Evolutionary conservation across 2,888 invertebrate species (phyloP).

Genomic region (Pandemis heparana): DNA sequence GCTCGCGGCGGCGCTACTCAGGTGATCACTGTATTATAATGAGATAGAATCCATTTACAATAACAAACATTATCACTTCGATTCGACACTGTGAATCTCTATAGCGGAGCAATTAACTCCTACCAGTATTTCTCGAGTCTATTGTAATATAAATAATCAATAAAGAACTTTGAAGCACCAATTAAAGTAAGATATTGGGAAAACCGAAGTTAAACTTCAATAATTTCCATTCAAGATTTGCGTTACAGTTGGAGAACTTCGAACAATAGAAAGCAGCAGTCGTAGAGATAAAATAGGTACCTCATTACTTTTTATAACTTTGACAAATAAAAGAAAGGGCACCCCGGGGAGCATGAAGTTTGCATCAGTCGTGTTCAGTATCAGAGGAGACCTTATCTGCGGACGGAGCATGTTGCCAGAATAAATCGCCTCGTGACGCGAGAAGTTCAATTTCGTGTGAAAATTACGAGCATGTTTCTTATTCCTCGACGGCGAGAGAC

Average conservation of each 20-base stretch:
- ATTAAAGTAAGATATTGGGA: slow-evolving; percentile 16
- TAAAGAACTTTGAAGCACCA: slow-evolving; percentile 14
- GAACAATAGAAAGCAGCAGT: slow-evolving; percentile 65
- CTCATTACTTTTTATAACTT: slow-evolving; percentile 78
- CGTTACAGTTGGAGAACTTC: slow-evolving; percentile 56
- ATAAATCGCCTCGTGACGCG: slow-evolving; percentile 71
- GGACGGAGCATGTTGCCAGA: slow-evolving; percentile 67
- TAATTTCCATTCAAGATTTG: slow-evolving; percentile 43
- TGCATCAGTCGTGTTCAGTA: slow-evolving; percentile 63
- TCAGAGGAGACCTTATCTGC: slow-evolving; percentile 65
- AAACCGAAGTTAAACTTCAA: slow-evolving; percentile 40
- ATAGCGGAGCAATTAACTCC: slow-evolving; percentile 5
- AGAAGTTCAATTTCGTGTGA: slow-evolving; percentile 75
- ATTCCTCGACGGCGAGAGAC: slow-evolving; percentile 54
- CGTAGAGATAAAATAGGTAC: slow-evolving; percentile 67
- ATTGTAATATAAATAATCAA: slow-evolving; percentile 21
- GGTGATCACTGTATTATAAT: slow-evolving; percentile 20
- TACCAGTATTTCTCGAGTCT: neutral
- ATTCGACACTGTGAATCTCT: neutral
- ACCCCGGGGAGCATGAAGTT: slow-evolving; percentile 63
- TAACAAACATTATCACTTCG: neutral
- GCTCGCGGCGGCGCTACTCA: slow-evolving; percentile 1
- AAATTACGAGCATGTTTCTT: slow-evolving; percentile 68
- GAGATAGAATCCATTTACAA: neutral
- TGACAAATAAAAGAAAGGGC: slow-evolving; percentile 69